Evolutionary conservation across 2,797 vertebrate genomes (phyloP).

Genomic region (Cuculus canorus): DNA sequence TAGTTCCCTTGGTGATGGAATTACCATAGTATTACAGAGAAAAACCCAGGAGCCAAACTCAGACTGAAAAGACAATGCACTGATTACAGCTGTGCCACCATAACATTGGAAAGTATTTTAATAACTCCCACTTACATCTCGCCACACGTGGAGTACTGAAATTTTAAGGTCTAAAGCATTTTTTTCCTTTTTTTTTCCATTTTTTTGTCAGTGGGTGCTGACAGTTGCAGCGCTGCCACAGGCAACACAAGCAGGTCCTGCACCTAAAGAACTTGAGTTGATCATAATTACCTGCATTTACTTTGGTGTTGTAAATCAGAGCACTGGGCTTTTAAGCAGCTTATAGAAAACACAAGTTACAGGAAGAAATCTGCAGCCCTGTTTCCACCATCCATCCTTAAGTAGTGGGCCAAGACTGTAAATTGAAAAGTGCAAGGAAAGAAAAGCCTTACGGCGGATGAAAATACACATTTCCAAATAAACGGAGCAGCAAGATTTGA

Average conservation of each 20-base stretch:
- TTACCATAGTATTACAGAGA: background rate
- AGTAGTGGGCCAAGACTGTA: background rate
- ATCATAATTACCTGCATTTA: background rate
- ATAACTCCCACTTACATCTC: background rate
- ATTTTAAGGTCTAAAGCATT: background rate
- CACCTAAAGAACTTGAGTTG: background rate
- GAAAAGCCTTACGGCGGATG: background rate
- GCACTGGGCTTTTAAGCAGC: background rate
- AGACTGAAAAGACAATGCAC: background rate
- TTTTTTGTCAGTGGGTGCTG: background rate
- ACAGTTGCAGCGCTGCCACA: too few species aligned
- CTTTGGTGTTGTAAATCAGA: background rate
- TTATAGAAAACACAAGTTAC: background rate
- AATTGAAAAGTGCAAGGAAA: background rate
- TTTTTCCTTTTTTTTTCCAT: too few species aligned
- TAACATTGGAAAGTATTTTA: background rate
- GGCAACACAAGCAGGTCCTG: background rate
- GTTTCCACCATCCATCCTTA: background rate
- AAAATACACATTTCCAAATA: background rate
- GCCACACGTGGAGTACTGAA: background rate
- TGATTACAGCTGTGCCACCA: constrained; percentile 10
- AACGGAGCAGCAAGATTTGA: background rate
- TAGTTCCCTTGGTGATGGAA: constrained; percentile 62
- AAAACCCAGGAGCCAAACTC: background rate
- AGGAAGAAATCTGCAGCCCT: background rate